phyloP scores from a whole-genome alignment of 2,797 vertebrate species.

The Acanthopagrus latus region DNA sequence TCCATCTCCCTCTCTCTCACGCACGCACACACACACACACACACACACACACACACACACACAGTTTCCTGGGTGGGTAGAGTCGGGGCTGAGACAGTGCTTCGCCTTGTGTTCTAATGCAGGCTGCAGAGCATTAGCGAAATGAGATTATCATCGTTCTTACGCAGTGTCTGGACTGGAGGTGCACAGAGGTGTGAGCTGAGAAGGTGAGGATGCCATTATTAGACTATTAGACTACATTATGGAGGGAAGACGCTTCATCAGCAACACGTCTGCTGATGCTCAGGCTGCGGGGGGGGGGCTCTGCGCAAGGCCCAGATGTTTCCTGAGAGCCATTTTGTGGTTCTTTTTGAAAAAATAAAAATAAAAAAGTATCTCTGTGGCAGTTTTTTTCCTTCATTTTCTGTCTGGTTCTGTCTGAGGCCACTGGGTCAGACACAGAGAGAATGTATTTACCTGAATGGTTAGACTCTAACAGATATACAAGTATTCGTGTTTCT shows the following conservation, averaged over 20 bases:
- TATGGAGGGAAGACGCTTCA: constrained; percentile 33
- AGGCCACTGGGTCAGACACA: neutral
- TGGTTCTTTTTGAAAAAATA: too few species aligned
- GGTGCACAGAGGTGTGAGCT: constrained; percentile 74
- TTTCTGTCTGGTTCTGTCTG: neutral
- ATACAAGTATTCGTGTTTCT: constrained; percentile 3
- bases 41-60: constrained; percentile 43
- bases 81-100: constrained; percentile 77
- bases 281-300: constrained; percentile 16
- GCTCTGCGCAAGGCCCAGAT: constrained; percentile 14
- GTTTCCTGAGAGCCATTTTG: neutral
- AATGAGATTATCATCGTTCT: constrained; percentile 85
- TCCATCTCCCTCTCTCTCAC: constrained; percentile 45
- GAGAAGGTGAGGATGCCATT: constrained; percentile 77
- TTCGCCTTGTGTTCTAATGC: constrained; percentile 79
- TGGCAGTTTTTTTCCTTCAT: neutral
- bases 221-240: constrained; percentile 66
- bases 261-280: constrained; percentile 48
- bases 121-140: constrained; percentile 83
- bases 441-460: neutral
- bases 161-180: constrained; percentile 81
- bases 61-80: constrained; percentile 70
- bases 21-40: constrained; percentile 34
- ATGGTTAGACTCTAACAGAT: neutral
- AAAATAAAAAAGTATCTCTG: neutral